These are phyloP conservation scores for Megamerina dolium DNA, from an alignment of 2,888 invertebrate species.

Conservation along the genomic window DNA sequence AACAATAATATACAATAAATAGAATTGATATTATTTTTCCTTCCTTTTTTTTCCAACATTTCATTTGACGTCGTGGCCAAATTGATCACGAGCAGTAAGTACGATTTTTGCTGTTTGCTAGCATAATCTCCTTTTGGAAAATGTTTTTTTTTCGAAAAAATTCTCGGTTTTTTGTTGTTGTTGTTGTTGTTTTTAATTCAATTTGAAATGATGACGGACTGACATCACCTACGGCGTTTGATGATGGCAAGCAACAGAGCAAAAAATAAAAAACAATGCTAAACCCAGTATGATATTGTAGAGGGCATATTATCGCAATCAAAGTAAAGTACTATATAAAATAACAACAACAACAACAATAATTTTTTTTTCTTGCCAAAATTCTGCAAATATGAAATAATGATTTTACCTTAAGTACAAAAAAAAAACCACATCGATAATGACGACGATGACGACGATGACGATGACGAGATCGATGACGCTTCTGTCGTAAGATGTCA, in stretches of 20 bases:
- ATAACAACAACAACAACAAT: too few species aligned
- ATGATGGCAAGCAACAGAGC: too few species aligned
- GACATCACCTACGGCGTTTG: slow-evolving; percentile 18
- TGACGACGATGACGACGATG: not conserved
- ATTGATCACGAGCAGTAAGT: slow-evolving; percentile 13
- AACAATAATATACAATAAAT: slow-evolving; percentile 1
- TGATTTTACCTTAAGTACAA: too few species aligned
- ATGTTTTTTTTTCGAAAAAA: not conserved
- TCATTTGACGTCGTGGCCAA: slow-evolving; percentile 13
- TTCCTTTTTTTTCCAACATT: too few species aligned
- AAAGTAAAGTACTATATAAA: not conserved
- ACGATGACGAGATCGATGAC: slow-evolving; percentile 8
- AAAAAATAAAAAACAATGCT: slow-evolving; percentile 5
- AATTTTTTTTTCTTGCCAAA: not conserved
- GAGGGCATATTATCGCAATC: not conserved
- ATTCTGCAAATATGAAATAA: too few species aligned
- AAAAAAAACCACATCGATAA: too few species aligned
- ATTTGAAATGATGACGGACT: slow-evolving; percentile 17
- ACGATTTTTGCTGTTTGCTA: not conserved
- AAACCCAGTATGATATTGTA: not conserved
- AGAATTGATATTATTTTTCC: too few species aligned
- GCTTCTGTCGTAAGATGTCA: slow-evolving; percentile 21
- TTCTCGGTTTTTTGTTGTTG: not conserved
- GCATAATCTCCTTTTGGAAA: too few species aligned
- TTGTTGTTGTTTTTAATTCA: not conserved